Conservation (phyloP, 1,140 invertebrate genomes). For the Limonius californicus region DNA sequence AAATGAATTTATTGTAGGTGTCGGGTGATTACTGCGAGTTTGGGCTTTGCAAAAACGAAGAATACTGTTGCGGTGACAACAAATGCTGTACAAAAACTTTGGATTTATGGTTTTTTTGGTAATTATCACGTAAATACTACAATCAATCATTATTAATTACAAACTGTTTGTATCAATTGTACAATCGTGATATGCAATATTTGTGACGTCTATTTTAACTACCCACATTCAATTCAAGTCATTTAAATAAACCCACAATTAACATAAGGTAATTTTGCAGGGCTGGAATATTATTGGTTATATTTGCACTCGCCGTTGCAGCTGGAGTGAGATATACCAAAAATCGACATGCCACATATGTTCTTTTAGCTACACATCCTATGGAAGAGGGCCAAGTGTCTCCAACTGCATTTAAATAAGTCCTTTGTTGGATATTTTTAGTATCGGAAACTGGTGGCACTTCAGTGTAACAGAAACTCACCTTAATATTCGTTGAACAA, state of each 20-base stretch:
- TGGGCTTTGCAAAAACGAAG: constrained; percentile 25
- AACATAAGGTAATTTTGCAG: not conserved
- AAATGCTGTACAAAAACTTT: constrained; percentile 3
- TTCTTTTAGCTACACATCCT: not conserved
- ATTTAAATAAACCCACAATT: too few relatives aligned
- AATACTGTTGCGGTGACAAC: constrained; percentile 33
- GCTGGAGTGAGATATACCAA: not conserved
- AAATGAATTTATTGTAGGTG: constrained; percentile 2
- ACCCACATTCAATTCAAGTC: too few relatives aligned
- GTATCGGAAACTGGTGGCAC: too few relatives aligned
- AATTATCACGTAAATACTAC: too few relatives aligned
- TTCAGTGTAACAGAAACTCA: too few relatives aligned
- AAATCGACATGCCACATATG: not conserved
- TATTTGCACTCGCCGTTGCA: not conserved
- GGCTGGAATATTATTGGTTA: constrained; percentile 1
- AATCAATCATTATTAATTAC: too few relatives aligned
- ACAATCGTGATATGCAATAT: too few relatives aligned
- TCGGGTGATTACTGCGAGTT: constrained; percentile 31
- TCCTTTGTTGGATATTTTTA: too few relatives aligned
- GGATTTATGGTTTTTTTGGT: constrained; percentile 5
- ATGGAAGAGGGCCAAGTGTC: not conserved
- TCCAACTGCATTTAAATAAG: not conserved
- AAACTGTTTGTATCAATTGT: too few relatives aligned
- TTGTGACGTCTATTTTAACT: too few relatives aligned
- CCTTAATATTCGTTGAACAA: too few relatives aligned